Base-by-base conservation (phyloP, 1,140 invertebrate genomes). In the Drosophila sp. region DNA sequence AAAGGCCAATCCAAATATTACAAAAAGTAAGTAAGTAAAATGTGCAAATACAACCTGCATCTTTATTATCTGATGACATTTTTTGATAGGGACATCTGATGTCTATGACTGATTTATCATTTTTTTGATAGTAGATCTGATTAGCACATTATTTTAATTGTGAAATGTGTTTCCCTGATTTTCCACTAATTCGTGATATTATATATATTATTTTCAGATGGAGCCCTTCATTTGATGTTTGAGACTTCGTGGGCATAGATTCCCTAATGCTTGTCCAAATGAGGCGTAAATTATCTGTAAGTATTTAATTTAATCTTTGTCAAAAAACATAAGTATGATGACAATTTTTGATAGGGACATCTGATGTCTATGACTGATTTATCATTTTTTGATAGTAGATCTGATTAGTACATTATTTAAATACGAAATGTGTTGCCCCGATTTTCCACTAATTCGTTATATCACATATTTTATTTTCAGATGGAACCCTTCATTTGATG, bases 281-380 rank as follows among this genome's bases (percentile, higher is more conserved):
- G 33, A 8, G 1, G 10, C 4, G 33, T 4, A 10, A 17, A 17
- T 33, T 4, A 30, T 4, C 1, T 56, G 55, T 56, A 33, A 56
- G 55, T 56, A 35, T 35, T 2, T 1, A 8, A 35, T 8, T 8
- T 35, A 33, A 17, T 17, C 17, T 17, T 17, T 17, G 17, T 17
- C 17, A 17, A 17, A 17, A 17, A 17, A 17, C 17, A 17, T 30
- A 50, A 35, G 6, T 27, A 27, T 82, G 80, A 83, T 83, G 80
- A 84, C 0, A 55, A 40, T 0, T 5, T 33, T 11, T 3, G 74
- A 76, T 76, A 76, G 74, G 74, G 74, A 76, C 74, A 61, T 33
- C 72, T 76, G 74, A 76, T 70, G 47, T 61, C 74, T 61, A 70
- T 76, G 74, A 74, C 25, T 79, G 70, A 80, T 74, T 66, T 70